Evolutionary conservation across 2,113 vertebrate species (phyloP), one percentile per base, ranked within the genome.

Genomic region (Melanotaenia duboulayi): DNA sequence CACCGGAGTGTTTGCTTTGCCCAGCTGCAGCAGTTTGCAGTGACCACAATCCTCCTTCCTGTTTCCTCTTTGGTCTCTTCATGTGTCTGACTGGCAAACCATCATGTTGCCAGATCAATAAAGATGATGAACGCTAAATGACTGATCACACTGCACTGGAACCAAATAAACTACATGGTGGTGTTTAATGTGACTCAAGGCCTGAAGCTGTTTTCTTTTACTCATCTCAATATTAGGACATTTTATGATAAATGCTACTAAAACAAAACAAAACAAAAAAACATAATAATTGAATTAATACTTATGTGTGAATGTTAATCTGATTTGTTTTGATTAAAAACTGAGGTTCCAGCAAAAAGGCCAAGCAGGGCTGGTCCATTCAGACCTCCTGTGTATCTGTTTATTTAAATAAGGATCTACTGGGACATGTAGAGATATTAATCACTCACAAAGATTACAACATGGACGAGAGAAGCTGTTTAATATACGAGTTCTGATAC

Each of bases 21-120:
- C 80, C 46, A 62, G 71, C 50, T 73, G 56, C 56, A 76, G 71
- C 63, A 78, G 71, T 68, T 51, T 69, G 25, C 66, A 52, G 62
- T 64, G 52, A 89, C 91, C 84, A 76, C 85, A 86, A 11, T 62
- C 69, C 32, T 84, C 59, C 81, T 80, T 79, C 71, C 78, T 66
- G 76, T 69, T 68, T 81, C 78, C 74, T 70, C 62, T 46, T 24
- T 70, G 51, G 48, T 63, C 51, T 80, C 60, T 79, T 84, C 76
- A 81, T 82, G 83, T 80, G 64, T 78, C 64, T 71, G 71, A 56
- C 75, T 75, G 85, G 88, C 80, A 82, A 85, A 77, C 78, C 78
- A 80, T 78, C 76, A 84, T 76, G 69, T 44, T 75, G 54, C 75
- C 84, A 84, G 79, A 84, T 84, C 85, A 84, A 76, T 80, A 65